Percentiles rank a stretch among this genome's conserved stretches.
Conservation (phyloP, 2,797 vertebrate species). For the Rachycentron canadum region DNA sequence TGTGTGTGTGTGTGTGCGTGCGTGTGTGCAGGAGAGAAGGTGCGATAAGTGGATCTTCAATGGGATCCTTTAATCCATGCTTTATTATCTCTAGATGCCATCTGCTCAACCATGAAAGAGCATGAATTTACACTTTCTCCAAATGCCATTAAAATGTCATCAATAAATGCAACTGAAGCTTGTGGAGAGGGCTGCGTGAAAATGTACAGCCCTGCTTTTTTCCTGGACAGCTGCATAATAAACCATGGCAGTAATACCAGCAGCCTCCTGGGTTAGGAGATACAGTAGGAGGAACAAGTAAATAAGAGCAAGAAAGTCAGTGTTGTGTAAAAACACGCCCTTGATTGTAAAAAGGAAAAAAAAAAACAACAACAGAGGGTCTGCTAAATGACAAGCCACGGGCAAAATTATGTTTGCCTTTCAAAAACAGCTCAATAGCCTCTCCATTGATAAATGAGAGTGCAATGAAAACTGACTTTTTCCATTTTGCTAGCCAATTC, state of each 20-base stretch:
- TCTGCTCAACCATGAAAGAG: conserved; percentile 73
- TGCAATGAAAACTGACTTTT: conserved; percentile 33
- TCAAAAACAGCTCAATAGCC: conserved; percentile 18
- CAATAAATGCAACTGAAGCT: conserved; percentile 66
- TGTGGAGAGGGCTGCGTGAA: conserved; percentile 29
- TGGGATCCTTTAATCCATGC: conserved; percentile 58
- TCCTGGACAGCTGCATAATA: conserved; percentile 47
- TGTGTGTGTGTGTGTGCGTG: background rate
- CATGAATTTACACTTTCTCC: conserved; percentile 64
- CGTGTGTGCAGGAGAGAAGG: conserved; percentile 7
- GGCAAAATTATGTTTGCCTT: conserved; percentile 44
- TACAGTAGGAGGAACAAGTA: conserved; percentile 24
- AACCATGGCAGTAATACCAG: conserved; percentile 50
- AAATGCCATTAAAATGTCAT: conserved; percentile 81
- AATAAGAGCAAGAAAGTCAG: conserved; percentile 25
- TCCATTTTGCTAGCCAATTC: conserved; percentile 1
- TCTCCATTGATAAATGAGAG: conserved; percentile 30
- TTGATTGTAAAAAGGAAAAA: conserved; percentile 14
- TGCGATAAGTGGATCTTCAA: conserved; percentile 51
- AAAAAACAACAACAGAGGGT: conserved; percentile 27
- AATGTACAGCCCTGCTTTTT: conserved; percentile 40
- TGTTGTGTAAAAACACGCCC: conserved; percentile 18
- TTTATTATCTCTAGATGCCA: conserved; percentile 67
- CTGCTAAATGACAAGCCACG: conserved; percentile 45
- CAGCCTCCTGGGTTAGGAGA: conserved; percentile 39